Evolutionary conservation across 1,140 invertebrate species (phyloP).

Genomic region (Pectinophora gossypiella): DNA sequence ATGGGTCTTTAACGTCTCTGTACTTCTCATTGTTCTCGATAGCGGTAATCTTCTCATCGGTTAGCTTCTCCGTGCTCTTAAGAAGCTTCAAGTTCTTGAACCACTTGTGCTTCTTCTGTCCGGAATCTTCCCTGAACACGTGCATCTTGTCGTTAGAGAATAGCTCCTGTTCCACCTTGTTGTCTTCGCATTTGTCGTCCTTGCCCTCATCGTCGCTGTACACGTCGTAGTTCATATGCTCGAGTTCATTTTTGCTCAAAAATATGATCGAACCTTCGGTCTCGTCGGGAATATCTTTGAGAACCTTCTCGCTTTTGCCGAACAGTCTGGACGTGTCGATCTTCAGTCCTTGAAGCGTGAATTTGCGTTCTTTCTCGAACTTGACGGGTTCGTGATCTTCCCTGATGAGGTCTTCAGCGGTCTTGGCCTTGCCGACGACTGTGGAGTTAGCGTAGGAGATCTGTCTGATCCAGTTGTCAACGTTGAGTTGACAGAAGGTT

Average conservation of each 20-base stretch:
- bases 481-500: constrained; percentile 78
- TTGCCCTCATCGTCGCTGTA: constrained; percentile 72
- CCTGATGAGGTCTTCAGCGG: constrained; percentile 63
- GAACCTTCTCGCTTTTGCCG: constrained; percentile 70
- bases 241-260: constrained; percentile 78
- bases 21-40: constrained; percentile 62
- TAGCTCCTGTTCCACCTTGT: constrained; percentile 52
- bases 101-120: constrained; percentile 77
- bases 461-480: constrained; percentile 76
- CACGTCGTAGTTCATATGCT: constrained; percentile 75
- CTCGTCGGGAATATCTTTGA: constrained; percentile 78
- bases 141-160: constrained; percentile 76
- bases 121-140: constrained; percentile 73
- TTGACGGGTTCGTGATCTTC: constrained; percentile 73
- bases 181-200: constrained; percentile 55
- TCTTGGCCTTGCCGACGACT: constrained; percentile 61
- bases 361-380: constrained; percentile 73
- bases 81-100: constrained; percentile 75
- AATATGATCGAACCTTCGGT: constrained; percentile 79
- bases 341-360: constrained; percentile 72
- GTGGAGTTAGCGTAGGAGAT: constrained; percentile 70
- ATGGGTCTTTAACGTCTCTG: constrained; percentile 68
- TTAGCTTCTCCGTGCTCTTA: constrained; percentile 60
- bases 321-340: constrained; percentile 69
- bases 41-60: constrained; percentile 59